A percentile compares a stretch with the other conserved stretches of the same genome.
phyloP scores from a whole-genome alignment of 1,140 invertebrate species.

The Macrosteles quadrilineatus region DNA sequence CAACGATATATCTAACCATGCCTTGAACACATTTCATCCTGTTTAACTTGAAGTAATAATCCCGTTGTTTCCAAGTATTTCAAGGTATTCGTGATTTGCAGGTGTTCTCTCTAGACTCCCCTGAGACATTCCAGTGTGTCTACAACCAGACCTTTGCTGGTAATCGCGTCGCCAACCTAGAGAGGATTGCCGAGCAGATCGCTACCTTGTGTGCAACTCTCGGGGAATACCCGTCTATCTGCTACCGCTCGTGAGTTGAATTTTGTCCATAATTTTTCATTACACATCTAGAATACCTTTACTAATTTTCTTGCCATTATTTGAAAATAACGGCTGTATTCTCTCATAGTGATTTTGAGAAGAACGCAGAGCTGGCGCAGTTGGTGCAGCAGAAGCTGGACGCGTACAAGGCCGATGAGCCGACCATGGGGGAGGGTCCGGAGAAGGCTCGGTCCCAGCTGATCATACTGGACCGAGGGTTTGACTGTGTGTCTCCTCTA shows the following conservation, averaged over 20 bases:
- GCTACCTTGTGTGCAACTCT: constrained; percentile 99
- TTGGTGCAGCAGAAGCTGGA: constrained; percentile 98
- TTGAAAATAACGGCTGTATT: too few relatives aligned
- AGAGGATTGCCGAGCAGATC: constrained; percentile 96
- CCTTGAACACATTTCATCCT: too few relatives aligned
- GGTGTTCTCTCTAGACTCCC: constrained; percentile 97
- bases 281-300: too few relatives aligned
- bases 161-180: constrained; percentile 75
- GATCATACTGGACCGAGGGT: constrained; percentile 96
- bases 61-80: too few relatives aligned
- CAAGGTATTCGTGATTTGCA: too few relatives aligned
- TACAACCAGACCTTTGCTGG: constrained; percentile 86
- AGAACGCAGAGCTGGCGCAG: constrained; percentile 96
- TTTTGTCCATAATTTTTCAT: too few relatives aligned
- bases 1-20: too few relatives aligned
- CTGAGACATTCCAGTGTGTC: constrained; percentile 95
- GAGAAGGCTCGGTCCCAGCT: constrained; percentile 95
- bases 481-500: constrained; percentile 96
- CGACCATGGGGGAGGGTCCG: constrained; percentile 99
- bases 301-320: too few relatives aligned
- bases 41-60: too few relatives aligned
- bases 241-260: constrained; percentile 86
- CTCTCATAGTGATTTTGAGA: constrained; percentile 84
- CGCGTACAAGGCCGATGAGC: constrained; percentile 99
- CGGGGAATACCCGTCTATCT: constrained; percentile 96